Evolutionary conservation across 2,113 vertebrate genomes (phyloP), one percentile per base, ranked within the genome.

Genomic region (Petrocephalus microphthalmus): DNA sequence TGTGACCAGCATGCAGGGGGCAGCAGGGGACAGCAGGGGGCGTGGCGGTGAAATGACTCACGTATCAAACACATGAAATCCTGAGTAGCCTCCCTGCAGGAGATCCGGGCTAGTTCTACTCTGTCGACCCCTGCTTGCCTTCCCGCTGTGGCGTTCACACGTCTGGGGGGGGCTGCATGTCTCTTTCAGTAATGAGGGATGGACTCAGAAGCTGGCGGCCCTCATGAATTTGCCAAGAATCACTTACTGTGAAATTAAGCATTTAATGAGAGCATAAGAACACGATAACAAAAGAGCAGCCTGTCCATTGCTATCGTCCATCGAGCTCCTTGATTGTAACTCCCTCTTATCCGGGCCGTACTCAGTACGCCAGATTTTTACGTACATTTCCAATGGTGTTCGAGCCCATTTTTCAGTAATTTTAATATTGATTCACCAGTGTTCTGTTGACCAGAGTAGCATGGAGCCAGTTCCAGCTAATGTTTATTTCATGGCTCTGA

Each of bases 191-290:
- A 33, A 87, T 71, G 20, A 87, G 51, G n/a, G 60, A 74, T 51
- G 86, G 33, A 67, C 22, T 37, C 29, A 19, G 7, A 53, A 42
- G 53, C 52, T 57, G 29, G 81, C 54, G 25, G 51, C 33, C 15
- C 57, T 71, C 42, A 11, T 47, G 57, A 51, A 71, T 87, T 71
- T 87, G 42, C 60, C n/a, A n/a, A 87, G 33, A 74, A 29, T 87
- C 57, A 49, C 57, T 87, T 71, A 87, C 86, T 71, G 60, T 49
- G 57, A 64, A 87, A 87, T 87, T 64, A 87, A 49, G 57, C 57
- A 71, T 87, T 51, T 86, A 86, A 57, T 37, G 85, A 54, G 84
- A 33, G 84, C 84, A 17, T 22, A 54, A 19, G 52, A 54, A 57
- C 53, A n/a, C 5, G 57, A 37, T 20, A 87, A 10, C 29, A 47